These are phyloP conservation scores for Scomberomorus guttatus DNA, from an alignment of 2,797 vertebrate species.

Conservation along the genomic window DNA sequence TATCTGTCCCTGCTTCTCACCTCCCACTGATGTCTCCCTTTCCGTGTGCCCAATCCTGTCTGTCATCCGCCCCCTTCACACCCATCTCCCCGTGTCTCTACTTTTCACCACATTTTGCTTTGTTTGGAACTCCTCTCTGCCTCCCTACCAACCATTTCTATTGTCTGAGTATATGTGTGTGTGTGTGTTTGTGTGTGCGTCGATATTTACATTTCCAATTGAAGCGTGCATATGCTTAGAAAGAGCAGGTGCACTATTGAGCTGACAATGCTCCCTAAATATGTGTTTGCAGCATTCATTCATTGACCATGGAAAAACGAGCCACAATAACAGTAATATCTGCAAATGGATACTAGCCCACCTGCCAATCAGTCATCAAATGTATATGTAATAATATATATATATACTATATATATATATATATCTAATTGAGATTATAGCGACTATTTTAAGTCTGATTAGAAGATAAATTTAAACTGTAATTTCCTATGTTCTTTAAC, in stretches of 20 bases:
- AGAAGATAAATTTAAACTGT: conserved; percentile 6
- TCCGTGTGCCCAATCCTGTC: conserved; percentile 50
- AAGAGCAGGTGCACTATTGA: conserved; percentile 41
- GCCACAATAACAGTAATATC: conserved; percentile 8
- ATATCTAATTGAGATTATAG: conserved; percentile 4
- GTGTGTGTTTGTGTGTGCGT: conserved; percentile 11
- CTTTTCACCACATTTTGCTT: conserved; percentile 55
- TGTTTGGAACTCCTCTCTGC: conserved; percentile 49
- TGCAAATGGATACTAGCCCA: not conserved
- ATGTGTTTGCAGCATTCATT: conserved; percentile 11
- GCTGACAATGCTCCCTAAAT: conserved; percentile 23
- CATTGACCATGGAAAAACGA: conserved; percentile 12
- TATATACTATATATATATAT: too few species aligned
- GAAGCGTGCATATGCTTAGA: conserved; percentile 2
- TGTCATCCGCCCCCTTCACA: conserved; percentile 59
- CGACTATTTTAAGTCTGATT: conserved; percentile 13
- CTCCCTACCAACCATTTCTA: conserved; percentile 29
- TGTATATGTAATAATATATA: too few species aligned
- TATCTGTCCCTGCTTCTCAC: conserved; percentile 63
- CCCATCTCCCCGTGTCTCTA: conserved; percentile 45
- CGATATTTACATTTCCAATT: conserved; percentile 25
- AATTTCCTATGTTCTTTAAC: conserved; percentile 24
- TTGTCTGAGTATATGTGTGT: conserved; percentile 31
- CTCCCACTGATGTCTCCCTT: conserved; percentile 66
- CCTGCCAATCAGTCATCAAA: conserved; percentile 13